Base-by-base conservation (phyloP, 1,140 invertebrate genomes). In the Heliconius hermathena region DNA sequence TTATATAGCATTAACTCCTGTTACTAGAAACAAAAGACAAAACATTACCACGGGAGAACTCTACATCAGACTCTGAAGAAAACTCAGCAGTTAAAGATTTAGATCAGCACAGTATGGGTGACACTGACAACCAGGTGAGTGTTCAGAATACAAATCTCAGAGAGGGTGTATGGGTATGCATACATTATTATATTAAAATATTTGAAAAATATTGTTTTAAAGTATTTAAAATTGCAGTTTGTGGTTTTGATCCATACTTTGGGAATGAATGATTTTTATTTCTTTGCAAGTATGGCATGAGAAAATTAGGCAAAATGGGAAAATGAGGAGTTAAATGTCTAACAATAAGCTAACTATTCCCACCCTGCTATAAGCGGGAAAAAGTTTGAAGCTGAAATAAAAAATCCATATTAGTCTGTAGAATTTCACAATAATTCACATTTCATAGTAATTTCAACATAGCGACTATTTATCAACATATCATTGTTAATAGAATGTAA, bases 41-140 rank as follows among this genome's bases (percentile, higher is more conserved):
- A 84, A 81, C 81, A 46, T 84, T 93, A 49, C 92, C 88, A 76
- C 88, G 91, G 82, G 94, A 95, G 70, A 94, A 92, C 82, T 93
- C 92, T 66, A 93, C 85, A 76, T 94, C 93, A 74, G 94, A 95
- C 84, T 95, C 94, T 9, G 94, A 95, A 90, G 94, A 95, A 81
- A 94, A 91, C 80, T 94, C 94, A 18, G 88, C 89, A 46, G 85
- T 92, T 9, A 93, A 93, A 78, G 94, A 95, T 82, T 86, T 83
- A 22, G 94, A 95, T 74, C 91, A 90, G 76, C 92, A 94, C 78
- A 95, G 94, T 87, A 86, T 94, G 49, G 91, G 93, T 66, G 94
- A 94, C 83, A 95, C 94, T 78, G 94, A 95, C 73, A 95, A 95
- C 85, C 94, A 95, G 90, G 94, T 94, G 81, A 81, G 71, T 60